Base-by-base conservation (phyloP, 2,113 vertebrate genomes). In the Caretta caretta region DNA sequence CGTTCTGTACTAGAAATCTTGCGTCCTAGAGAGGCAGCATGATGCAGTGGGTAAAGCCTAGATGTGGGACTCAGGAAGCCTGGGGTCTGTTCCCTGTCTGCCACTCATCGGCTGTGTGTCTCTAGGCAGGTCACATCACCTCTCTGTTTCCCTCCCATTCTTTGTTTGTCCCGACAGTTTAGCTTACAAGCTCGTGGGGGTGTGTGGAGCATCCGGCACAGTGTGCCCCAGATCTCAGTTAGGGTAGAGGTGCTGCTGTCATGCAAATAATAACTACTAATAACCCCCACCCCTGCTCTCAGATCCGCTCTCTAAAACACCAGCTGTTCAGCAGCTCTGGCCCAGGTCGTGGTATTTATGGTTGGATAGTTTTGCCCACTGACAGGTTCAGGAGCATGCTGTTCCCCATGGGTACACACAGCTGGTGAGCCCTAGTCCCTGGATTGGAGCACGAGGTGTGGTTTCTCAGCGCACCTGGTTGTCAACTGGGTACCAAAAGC, bases 381-480 rank as follows among this genome's bases (percentile, higher is more conserved):
- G 72, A 81, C 69, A 84, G 86, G 31, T 1, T 78, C 91, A 81
- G 89, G 89, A 78, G 89, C 81, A 78, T 69, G 57, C 1, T 48
- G 83, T 49, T 90, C 78, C 10, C 86, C 86, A 29, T 79, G 95
- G 91, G 5, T 87, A 84, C 87, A 86, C 72, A 12, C 92, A 94
- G 90, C 94, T 93, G 88, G 80, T 62, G 80, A 95, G 86, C 91
- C 59, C 93, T 16, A 75, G 76, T 62, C 24, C 48, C 90, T 79
- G 31, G 20, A 0, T 59, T 31, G 4, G 91, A 80, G 56, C 14
- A 0, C 31, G 7, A 80, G 87, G n/a, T 5, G 2, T 79, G 50
- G 79, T 87, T 96, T 88, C 8, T 96, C 91, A 88, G 87, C 35
- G 1, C 94, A 94, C 46, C 90, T 97, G 94, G 69, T 83, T 81